phyloP scores from a whole-genome alignment of 1,140 invertebrate genomes.

The Platyura marginata region DNA sequence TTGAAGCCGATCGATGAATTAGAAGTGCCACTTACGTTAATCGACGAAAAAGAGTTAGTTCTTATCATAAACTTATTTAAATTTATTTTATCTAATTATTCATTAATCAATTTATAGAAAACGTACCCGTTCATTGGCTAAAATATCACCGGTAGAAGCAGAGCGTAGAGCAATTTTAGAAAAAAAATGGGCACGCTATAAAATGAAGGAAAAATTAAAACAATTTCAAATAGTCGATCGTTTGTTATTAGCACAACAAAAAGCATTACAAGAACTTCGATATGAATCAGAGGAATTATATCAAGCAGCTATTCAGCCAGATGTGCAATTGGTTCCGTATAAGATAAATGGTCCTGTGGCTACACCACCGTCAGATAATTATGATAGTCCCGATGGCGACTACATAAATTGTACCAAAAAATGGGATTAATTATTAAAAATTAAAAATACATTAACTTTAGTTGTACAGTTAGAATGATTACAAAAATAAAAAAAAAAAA shows the following conservation, averaged over 20 bases:
- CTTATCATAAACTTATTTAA: neutral
- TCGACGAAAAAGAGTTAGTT: constrained; percentile 43
- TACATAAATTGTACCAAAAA: constrained; percentile 65
- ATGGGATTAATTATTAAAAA: too few relatives aligned
- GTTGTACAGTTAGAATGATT: too few relatives aligned
- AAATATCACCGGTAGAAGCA: constrained; percentile 27
- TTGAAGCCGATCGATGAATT: constrained; percentile 68
- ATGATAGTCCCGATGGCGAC: constrained; percentile 64
- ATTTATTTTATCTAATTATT: neutral
- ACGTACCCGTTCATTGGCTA: constrained; percentile 26
- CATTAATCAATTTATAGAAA: constrained; percentile 24
- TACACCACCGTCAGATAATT: constrained; percentile 62
- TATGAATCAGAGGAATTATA: constrained; percentile 66
- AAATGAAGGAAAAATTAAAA: constrained; percentile 34
- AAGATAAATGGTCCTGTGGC: constrained; percentile 43
- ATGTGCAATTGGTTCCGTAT: constrained; percentile 46
- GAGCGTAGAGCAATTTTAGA: constrained; percentile 35
- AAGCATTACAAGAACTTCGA: constrained; percentile 55
- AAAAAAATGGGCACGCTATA: constrained; percentile 58
- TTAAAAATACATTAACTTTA: too few relatives aligned
- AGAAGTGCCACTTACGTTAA: constrained; percentile 44
- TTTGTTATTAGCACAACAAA: constrained; percentile 45
- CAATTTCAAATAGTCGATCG: constrained; percentile 49
- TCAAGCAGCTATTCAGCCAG: constrained; percentile 59
- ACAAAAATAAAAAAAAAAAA: too few relatives aligned